A percentile compares a stretch with the other conserved stretches of the same genome.
phyloP scores from a whole-genome alignment of 2,113 vertebrate species.

The Peromyscus californicus region DNA sequence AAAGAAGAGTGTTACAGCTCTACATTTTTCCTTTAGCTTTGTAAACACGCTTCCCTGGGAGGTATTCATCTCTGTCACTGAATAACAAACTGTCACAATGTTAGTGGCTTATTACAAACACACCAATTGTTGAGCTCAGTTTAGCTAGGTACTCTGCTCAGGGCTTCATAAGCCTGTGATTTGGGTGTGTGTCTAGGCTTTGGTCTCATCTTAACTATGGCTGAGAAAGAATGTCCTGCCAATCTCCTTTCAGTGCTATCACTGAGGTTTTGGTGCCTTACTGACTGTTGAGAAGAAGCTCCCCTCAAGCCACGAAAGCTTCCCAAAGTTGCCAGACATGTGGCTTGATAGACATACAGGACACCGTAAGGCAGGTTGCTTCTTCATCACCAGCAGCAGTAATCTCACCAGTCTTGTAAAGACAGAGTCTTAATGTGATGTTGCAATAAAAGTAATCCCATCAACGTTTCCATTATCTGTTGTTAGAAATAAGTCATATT shows the following conservation, averaged over 20 bases:
- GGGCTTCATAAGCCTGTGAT: not conserved
- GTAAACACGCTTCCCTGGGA: not conserved
- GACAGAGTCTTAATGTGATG: not conserved
- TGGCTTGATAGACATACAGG: not conserved
- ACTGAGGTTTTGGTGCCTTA: not conserved
- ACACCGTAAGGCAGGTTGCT: not conserved
- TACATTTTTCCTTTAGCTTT: not conserved
- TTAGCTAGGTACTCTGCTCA: not conserved
- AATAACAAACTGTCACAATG: not conserved
- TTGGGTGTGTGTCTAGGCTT: not conserved
- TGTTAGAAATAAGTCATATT: conserved; percentile 13
- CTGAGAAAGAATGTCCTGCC: not conserved
- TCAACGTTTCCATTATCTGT: not conserved
- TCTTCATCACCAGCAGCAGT: not conserved
- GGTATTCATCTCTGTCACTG: not conserved
- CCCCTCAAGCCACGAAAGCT: not conserved
- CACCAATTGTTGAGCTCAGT: not conserved
- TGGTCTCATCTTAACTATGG: not conserved
- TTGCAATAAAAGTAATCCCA: not conserved
- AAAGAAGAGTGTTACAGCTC: not conserved
- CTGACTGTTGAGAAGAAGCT: not conserved
- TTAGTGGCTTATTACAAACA: not conserved
- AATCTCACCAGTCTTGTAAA: not conserved
- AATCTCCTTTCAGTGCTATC: not conserved
- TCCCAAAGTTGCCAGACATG: not conserved